phyloP scores from a whole-genome alignment of 2,113 vertebrate species.

The Phyllopteryx taeniolatus region DNA sequence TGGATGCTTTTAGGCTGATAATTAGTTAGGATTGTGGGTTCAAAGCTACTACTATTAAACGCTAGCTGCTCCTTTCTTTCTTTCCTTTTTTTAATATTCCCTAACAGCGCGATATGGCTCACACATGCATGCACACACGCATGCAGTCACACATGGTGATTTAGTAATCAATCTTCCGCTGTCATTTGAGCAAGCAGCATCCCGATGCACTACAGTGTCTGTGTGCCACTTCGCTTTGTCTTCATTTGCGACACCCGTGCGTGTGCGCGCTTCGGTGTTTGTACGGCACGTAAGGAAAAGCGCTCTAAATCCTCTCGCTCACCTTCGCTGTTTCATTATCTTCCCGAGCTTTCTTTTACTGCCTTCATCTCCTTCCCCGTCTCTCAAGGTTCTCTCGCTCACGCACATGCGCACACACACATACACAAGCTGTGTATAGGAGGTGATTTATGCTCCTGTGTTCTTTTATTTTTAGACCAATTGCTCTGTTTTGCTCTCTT shows the following conservation, averaged over 20 bases:
- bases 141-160: slow-evolving; percentile 7
- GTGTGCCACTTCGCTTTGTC: slow-evolving; percentile 40
- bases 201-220: slow-evolving; percentile 32
- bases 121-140: background rate
- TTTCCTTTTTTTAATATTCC: background rate
- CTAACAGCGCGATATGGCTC: slow-evolving; percentile 26
- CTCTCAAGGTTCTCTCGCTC: slow-evolving; percentile 36
- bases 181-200: slow-evolving; percentile 41
- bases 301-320: background rate
- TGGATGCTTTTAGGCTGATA: background rate
- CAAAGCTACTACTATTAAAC: no score
- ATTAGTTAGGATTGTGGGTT: no score
- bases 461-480: slow-evolving; percentile 56
- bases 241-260: slow-evolving; percentile 32
- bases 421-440: slow-evolving; percentile 37
- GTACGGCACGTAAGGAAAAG: background rate
- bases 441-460: slow-evolving; percentile 60
- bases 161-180: slow-evolving; percentile 45
- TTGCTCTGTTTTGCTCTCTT: slow-evolving; percentile 31
- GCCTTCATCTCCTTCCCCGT: slow-evolving; percentile 16
- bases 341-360: slow-evolving; percentile 6
- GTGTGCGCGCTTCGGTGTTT: background rate
- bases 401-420: slow-evolving; percentile 16
- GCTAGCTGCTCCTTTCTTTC: no score
- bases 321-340: slow-evolving; percentile 12